Base-by-base conservation (phyloP, 2,113 vertebrate species). In the Oxyruncus cristatus region DNA sequence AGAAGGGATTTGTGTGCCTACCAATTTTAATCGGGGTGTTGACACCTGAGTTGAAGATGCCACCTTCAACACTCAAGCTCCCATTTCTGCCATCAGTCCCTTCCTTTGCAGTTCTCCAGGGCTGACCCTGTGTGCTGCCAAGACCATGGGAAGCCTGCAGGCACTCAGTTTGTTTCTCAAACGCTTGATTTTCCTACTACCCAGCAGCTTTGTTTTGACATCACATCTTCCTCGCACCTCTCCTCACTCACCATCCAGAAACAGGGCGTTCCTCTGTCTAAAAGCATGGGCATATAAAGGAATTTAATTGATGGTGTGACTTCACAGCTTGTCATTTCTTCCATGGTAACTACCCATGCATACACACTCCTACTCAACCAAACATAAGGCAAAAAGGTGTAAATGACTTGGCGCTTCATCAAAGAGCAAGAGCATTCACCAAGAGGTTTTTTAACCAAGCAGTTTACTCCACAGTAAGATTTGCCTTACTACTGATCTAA, bases 121-220 rank as follows among this genome's bases (percentile, higher is more conserved):
- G 23, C 42, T 81, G 56, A 65, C 8, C 6, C 1, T 0, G 14
- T 44, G 35, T 44, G 58, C 0, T 8, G 30, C 30, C 42, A 42
- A 67, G 50, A 53, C 12, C 0, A 0, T 0, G 1, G 46, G 27
- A 80, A 83, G 46, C 26, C 49, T 70, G n/a, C 27, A 88, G 63
- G 50, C 50, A 67, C 21, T n/a, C 0, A 0, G n/a, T 53, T 89
- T 82, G n/a, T 78, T 96, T 94, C 65, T 85, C 82, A 92, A 66
- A 1, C 56, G n/a, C 27, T 85, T 85, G 30, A 39, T 91, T 93
- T 97, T 92, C 65, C 52, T 85, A 37, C 44, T 72, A n/a, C 53
- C 52, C 27, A 83, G 65, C 76, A 91, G 91, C 63, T 95, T 92
- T 95, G 65, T 95, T 97, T 95, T 87, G 91, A 82, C 77, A 97